A percentile compares a stretch with the other conserved stretches of the same genome.
Evolutionary conservation across 2,113 vertebrate species (phyloP).

Genomic region (Narcine bancroftii): DNA sequence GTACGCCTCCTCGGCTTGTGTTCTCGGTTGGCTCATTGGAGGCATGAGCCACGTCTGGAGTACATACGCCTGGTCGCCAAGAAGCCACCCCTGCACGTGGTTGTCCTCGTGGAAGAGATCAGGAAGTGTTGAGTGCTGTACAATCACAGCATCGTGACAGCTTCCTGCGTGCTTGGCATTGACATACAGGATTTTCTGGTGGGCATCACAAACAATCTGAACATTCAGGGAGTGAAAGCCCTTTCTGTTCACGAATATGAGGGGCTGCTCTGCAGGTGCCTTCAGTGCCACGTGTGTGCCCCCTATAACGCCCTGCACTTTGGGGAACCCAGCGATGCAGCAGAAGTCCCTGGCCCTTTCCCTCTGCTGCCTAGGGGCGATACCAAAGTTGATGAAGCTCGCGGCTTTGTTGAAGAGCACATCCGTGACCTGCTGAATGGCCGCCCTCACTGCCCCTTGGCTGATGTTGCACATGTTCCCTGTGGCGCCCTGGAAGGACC

Average conservation of each 20-base stretch:
- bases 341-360: constrained; percentile 13
- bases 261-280: constrained; percentile 15
- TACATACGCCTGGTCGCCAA: constrained; percentile 77
- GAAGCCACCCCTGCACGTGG: not conserved
- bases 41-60: constrained; percentile 85
- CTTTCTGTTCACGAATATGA: constrained; percentile 21
- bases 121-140: constrained; percentile 25
- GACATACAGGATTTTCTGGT: constrained; percentile 25
- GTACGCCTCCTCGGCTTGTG: constrained; percentile 73
- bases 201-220: constrained; percentile 26
- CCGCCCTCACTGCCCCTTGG: constrained; percentile 11
- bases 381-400: constrained; percentile 24
- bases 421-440: constrained; percentile 11
- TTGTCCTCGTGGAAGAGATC: constrained; percentile 27
- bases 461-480: constrained; percentile 33
- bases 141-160: constrained; percentile 8
- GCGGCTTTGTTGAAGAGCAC: constrained; percentile 17
- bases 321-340: constrained; percentile 13
- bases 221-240: constrained; percentile 1
- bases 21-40: constrained; percentile 70
- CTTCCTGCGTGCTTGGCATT: constrained; percentile 15
- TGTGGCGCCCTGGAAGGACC: constrained; percentile 6
- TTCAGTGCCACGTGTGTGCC: constrained; percentile 16
- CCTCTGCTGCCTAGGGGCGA: not conserved
- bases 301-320: constrained; percentile 13